Evolutionary conservation across 1,140 invertebrate species (phyloP), one percentile per base, ranked within the genome.

Genomic region (Aphelenchoides besseyi): DNA sequence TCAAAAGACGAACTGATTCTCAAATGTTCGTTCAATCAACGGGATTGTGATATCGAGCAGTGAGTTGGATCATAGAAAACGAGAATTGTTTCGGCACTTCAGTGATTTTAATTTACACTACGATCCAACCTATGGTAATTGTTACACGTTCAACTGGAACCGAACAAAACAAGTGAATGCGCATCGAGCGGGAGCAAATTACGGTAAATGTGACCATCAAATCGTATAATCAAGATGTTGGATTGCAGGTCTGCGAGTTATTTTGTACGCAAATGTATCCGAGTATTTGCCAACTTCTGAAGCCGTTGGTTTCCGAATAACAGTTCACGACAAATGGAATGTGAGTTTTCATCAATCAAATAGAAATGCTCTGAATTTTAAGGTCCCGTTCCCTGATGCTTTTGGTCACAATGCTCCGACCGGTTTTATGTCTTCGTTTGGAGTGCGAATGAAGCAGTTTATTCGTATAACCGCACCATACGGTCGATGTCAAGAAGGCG

Each of bases 361-460:
- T 8, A 8, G 5, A 59, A 29, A 8, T 5, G 5, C 32, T 8
- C 55, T 59, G 5, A 5, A 5, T 33, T 59, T 59, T 5, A 8
- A 59, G 55, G 81, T 80, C 29, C 82, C 82, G 18, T 83, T 83
- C 69, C 80, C 82, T 1, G 82, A 83, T 71, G 83, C 82, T 0
- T 83, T 83, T 69, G 82, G 82, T 12, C 79, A 83, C 53, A 82
- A 57, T 52, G 82, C 82, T 9, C 82, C 82, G 2, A 83, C 82
- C 3, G 82, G 82, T 30, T 83, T 83, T 64, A 73, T 85, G 75
- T 78, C 81, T 0, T 82, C 81, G n/a, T 83, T 84, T 53, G 82
- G 82, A 33, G 83, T 83, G 29, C 41, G 82, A 62, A 83, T 83
- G 82, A 83, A 83, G 68, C 78, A 83, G 73, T 83, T 83, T 55